phyloP scores from a whole-genome alignment of 23 tunicate genomes.

The Pegea sp. region DNA sequence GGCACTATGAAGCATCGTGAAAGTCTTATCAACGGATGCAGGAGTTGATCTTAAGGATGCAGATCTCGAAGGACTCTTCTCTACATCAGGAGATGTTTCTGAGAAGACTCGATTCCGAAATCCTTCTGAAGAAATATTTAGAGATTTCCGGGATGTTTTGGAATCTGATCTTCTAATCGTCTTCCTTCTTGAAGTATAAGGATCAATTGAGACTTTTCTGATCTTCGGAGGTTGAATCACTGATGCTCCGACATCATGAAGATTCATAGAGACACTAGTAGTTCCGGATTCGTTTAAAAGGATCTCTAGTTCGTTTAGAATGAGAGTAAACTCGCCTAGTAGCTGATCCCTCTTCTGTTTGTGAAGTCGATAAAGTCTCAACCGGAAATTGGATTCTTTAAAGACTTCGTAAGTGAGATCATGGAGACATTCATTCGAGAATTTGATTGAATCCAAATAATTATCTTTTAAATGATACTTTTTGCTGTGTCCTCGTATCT shows the following conservation, averaged over 20 bases:
- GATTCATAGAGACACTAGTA: conserved; percentile 15
- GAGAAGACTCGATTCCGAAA: conserved; percentile 4
- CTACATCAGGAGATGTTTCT: neutral
- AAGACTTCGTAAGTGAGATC: conserved; percentile 26
- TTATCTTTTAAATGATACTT: conserved; percentile 52
- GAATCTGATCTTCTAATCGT: conserved; percentile 16
- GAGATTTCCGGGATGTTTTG: neutral
- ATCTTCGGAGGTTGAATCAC: conserved; percentile 6
- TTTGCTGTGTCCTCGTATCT: conserved; percentile 59
- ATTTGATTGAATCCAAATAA: conserved; percentile 42
- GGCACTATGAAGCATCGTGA: conserved; percentile 14
- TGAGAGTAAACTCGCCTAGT: conserved; percentile 64
- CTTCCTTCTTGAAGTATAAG: conserved; percentile 1
- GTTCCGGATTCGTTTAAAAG: conserved; percentile 18
- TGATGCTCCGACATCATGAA: conserved; percentile 28
- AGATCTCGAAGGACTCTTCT: conserved; percentile 1
- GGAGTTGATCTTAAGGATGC: neutral
- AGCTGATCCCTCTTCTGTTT: conserved; percentile 57
- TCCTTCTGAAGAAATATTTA: neutral
- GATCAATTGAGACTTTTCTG: conserved; percentile 7
- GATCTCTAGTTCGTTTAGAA: conserved; percentile 10
- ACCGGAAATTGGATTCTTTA: conserved; percentile 17
- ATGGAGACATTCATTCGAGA: conserved; percentile 52
- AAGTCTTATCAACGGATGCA: neutral
- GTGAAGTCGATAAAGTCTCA: conserved; percentile 47